Evolutionary conservation across 2,113 vertebrate species (phyloP).

Genomic region (Leptodactylus fuscus): DNA sequence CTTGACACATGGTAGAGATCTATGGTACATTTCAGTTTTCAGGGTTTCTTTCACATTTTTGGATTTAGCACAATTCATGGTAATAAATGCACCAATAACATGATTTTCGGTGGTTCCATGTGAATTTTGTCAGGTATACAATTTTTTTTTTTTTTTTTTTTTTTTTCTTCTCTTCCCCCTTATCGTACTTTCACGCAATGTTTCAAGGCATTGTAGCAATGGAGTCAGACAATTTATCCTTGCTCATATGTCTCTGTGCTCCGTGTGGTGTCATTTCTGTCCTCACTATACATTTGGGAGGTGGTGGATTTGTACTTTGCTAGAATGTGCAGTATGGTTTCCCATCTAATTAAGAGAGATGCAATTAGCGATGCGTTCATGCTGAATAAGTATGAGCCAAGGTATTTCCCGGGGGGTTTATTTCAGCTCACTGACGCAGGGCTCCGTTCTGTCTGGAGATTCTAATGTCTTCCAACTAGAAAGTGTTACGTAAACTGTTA

Average conservation of each 20-base stretch:
- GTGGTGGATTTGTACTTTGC: background rate
- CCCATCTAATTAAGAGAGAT: conserved; percentile 15
- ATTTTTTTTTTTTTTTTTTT: background rate
- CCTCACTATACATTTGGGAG: background rate
- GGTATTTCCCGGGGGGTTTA: background rate
- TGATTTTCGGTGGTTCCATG: too few relatives aligned
- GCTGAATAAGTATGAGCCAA: background rate
- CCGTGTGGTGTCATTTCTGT: background rate
- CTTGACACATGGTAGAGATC: too few relatives aligned
- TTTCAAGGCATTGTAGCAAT: background rate
- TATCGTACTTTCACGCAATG: too few relatives aligned
- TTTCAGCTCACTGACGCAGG: background rate
- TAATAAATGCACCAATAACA: background rate
- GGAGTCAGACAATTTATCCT: background rate
- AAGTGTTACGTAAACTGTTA: background rate
- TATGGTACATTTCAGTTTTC: background rate
- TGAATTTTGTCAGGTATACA: background rate
- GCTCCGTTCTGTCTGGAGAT: background rate
- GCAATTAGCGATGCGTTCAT: background rate
- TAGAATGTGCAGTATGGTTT: background rate
- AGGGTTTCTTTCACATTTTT: background rate
- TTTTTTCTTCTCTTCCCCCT: too few relatives aligned
- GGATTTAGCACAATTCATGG: background rate
- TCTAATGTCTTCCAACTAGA: conserved; percentile 15
- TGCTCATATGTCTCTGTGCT: background rate